Conservation (phyloP, 2,113 vertebrate genomes). For the Daubentonia madagascariensis region DNA sequence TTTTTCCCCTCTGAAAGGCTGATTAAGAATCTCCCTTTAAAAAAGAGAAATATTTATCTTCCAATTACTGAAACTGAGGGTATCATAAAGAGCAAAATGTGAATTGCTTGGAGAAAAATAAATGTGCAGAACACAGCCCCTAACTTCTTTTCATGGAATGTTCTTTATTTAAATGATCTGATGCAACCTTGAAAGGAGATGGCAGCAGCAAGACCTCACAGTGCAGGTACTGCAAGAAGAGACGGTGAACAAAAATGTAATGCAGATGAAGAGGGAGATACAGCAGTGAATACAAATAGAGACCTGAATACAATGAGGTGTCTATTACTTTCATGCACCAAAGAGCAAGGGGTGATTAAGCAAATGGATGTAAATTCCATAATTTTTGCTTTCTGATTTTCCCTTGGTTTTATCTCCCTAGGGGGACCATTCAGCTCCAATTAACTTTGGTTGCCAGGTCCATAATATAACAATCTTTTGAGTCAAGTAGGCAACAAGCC, state of each 20-base stretch:
- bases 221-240: neutral
- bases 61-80: neutral
- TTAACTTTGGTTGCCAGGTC: neutral
- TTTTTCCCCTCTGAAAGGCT: neutral
- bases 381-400: neutral
- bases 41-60: conserved; percentile 31
- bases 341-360: neutral
- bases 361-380: neutral
- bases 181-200: neutral
- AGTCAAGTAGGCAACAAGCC: neutral
- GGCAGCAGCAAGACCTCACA: neutral
- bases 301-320: neutral
- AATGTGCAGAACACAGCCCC: neutral
- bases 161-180: neutral
- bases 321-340: neutral
- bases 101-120: neutral
- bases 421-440: neutral
- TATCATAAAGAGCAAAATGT: neutral
- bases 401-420: neutral
- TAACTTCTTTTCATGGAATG: neutral
- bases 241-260: fast-evolving
- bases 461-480: neutral
- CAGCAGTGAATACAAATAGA: neutral
- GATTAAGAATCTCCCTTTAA: neutral
- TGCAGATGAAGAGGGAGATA: neutral